Evolutionary conservation across 2,888 invertebrate genomes (phyloP), one percentile per base, ranked within the genome.

Genomic region (Antheraea yamamai): DNA sequence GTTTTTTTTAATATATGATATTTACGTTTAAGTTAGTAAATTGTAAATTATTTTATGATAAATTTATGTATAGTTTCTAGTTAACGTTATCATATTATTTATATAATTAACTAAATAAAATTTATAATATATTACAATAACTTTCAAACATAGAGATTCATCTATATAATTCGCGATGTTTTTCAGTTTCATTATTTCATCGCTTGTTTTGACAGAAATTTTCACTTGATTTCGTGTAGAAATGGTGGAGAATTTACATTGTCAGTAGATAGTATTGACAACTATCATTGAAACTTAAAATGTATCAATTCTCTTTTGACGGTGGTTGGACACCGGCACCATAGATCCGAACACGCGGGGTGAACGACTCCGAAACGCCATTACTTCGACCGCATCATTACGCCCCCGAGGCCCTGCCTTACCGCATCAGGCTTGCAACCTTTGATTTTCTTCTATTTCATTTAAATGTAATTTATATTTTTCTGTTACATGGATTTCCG

Each of bases 311-410:
- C 30, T 66, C 64, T 30, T 66, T 66, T 66, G 64, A 66, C 30
- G 64, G 64, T 66, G 26, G 61, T 66, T 66, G 23, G 23, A 61
- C 61, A 23, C 23, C 14, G 61, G 30, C 64, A 66, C 30, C 64
- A 66, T 66, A 66, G 64, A 66, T 26, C 30, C 79, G 74, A 73
- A 72, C 73, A 76, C 79, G 80, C 83, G 88, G 87, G 92, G 91
- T 92, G 91, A 93, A 92, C 86, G 92, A 89, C 92, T 89, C 82
- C 64, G 80, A 78, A 77, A 81, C 77, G 87, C 86, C 85, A 89
- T 91, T 89, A 88, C 85, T 78, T 79, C 86, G 81, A 92, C 92
- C 92, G 87, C 92, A 92, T 90, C 90, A 91, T 92, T 92, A 92
- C 88, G 78, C 81, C 80, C 79, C 82, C 77, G 74, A 4, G 47